Evolutionary conservation across 92 coral and sea anemone species (phyloP).

Genomic region (Actinernus sp.): DNA sequence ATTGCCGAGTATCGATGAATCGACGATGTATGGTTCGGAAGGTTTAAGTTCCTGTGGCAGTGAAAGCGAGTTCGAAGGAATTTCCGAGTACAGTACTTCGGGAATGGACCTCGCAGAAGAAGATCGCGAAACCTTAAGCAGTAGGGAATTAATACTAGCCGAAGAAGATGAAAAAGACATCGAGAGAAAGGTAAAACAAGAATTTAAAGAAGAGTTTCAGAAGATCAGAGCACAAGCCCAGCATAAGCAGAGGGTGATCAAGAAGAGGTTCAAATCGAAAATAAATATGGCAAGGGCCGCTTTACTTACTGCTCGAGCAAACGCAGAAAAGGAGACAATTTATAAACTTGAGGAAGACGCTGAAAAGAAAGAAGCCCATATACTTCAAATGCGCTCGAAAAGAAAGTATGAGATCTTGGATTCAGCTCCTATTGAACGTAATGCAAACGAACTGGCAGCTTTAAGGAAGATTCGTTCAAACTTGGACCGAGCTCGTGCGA

Average conservation of each 20-base stretch:
- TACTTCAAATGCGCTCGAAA: slow-evolving; percentile 50
- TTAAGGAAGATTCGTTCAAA: slow-evolving; percentile 78
- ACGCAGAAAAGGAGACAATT: slow-evolving; percentile 73
- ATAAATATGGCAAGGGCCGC: slow-evolving; percentile 54
- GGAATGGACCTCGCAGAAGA: background rate
- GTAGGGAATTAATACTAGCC: slow-evolving; percentile 25
- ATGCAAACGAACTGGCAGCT: slow-evolving; percentile 62
- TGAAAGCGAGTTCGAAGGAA: slow-evolving; percentile 6
- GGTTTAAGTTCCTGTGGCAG: background rate
- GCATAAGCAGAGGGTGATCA: slow-evolving; percentile 55
- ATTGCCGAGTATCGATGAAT: background rate
- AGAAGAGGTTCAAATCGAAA: slow-evolving; percentile 56
- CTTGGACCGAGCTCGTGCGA: slow-evolving; percentile 80
- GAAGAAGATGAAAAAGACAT: slow-evolving; percentile 71
- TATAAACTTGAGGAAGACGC: slow-evolving; percentile 70
- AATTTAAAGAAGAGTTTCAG: slow-evolving; percentile 73
- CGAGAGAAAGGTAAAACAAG: slow-evolving; percentile 61
- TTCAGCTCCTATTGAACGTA: background rate
- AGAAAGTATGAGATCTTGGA: slow-evolving; percentile 27
- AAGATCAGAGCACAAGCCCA: slow-evolving; percentile 58
- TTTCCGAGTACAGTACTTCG: background rate
- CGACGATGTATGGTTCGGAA: background rate
- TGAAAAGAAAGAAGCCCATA: slow-evolving; percentile 67
- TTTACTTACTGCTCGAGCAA: slow-evolving; percentile 58
- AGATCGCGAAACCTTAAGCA: background rate